Base-by-base conservation (phyloP, 1,140 invertebrate genomes). In the Latrodectus geometricus region DNA sequence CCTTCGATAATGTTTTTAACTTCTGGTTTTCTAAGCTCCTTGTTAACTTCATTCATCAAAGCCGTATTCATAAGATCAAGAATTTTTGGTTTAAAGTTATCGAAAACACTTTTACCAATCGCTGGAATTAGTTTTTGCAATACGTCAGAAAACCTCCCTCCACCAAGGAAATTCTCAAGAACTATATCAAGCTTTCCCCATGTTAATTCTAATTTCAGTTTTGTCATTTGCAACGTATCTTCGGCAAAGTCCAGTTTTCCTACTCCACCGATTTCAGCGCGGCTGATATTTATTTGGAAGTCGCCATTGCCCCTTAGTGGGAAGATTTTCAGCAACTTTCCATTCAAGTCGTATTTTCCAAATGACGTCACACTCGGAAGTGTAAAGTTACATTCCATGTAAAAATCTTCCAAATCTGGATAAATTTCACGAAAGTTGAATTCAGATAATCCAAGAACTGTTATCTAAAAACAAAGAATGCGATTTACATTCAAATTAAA, bases 161-260 rank as follows among this genome's bases (percentile, higher is more conserved):
- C 87, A 72, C 81, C 75, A 20, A 88, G 76, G 15, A 88, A 88
- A 52, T 88, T 88, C 21, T 88, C 87, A 9, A 88, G 21, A 52
- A 73, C 65, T 14, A 88, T n/a, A 9, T 75, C 20, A 8, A 88
- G 4, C 14, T 88, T 49, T 50, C 76, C 52, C 87, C 87, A 88
- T 3, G 17, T 80, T 23, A 88, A 85, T 4, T 85, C 75, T 61
- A 88, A 68, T 56, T 85, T 49, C 56, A 88, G 54, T 76, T 79
- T 54, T 21, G 66, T 68, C 54, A 85, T 72, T 49, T 66, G 50
- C 11, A 88, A 77, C 61, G 61, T 77, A 9, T 65, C 21, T 0
- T 80, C 49, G 21, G 66, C 21, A n/a, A 74, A 75, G 11, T 66
- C 56, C 23, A 88, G 68, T n/a, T 86, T 49, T 7, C 76, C 75